phyloP scores from a whole-genome alignment of 2,888 invertebrate genomes.

The Apeira syringaria region DNA sequence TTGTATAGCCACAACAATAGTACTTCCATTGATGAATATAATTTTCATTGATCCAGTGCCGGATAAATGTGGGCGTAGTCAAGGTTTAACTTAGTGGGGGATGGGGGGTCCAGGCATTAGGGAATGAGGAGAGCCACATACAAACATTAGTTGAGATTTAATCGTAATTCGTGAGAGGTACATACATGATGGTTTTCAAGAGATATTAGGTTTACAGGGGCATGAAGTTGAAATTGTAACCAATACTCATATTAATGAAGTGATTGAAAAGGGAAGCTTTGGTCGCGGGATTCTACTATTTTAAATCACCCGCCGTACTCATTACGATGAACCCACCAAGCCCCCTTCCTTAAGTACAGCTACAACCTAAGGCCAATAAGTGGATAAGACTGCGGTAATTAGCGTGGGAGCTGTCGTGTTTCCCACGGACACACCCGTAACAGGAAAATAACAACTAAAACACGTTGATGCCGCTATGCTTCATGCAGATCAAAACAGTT shows the following conservation, averaged over 20 bases:
- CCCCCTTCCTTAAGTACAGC: conserved; percentile 2
- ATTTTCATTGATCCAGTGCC: conserved; percentile 65
- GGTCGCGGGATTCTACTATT: no score
- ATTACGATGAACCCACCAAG: not conserved
- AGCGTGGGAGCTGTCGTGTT: conserved; percentile 68
- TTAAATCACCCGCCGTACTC: no score
- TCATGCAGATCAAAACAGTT: not conserved
- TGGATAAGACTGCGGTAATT: conserved; percentile 61
- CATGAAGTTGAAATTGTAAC: no score
- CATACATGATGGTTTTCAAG: no score
- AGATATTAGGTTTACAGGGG: no score
- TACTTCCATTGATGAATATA: conserved; percentile 65
- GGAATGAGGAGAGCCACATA: no score
- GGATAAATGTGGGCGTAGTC: conserved; percentile 25
- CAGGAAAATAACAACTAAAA: conserved; percentile 65
- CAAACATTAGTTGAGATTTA: no score
- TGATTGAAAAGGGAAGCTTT: no score
- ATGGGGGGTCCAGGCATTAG: conserved; percentile 4
- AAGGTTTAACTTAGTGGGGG: conserved; percentile 1
- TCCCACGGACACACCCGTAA: conserved; percentile 65
- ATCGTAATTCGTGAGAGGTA: no score
- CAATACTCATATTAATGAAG: no score
- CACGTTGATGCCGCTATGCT: conserved; percentile 30
- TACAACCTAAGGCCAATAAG: conserved; percentile 47
- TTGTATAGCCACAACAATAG: conserved; percentile 49